phyloP scores from a whole-genome alignment of 2,888 invertebrate species.

The Kuschelorhynchus macadamiae region DNA sequence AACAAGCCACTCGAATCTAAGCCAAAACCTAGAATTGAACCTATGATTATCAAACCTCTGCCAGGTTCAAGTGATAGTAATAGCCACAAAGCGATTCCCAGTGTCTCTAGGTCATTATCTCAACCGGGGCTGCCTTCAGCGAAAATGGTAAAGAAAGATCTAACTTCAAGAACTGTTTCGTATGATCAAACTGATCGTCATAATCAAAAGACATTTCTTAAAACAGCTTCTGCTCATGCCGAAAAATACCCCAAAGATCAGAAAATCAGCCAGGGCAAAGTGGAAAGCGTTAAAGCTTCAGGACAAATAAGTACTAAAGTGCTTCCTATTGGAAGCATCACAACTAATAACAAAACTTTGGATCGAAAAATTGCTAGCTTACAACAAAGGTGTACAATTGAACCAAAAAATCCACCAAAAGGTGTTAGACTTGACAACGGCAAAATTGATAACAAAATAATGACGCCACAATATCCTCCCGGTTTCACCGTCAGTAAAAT shows the following conservation, averaged over 20 bases:
- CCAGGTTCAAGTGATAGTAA: not conserved
- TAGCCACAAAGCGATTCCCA: not conserved
- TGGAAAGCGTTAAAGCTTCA: slow-evolving; percentile 37
- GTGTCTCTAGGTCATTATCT: slow-evolving; percentile 8
- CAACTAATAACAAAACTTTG: slow-evolving; percentile 52
- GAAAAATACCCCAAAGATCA: slow-evolving; percentile 39
- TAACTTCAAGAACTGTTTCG: slow-evolving; percentile 56
- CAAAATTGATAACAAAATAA: slow-evolving; percentile 52
- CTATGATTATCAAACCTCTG: slow-evolving; percentile 26
- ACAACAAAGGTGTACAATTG: slow-evolving; percentile 63
- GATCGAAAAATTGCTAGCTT: slow-evolving; percentile 62
- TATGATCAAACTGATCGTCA: slow-evolving; percentile 57
- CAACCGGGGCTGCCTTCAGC: slow-evolving; percentile 11
- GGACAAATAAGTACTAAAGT: slow-evolving; percentile 32
- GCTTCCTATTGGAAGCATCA: slow-evolving; percentile 52
- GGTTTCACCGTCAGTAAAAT: slow-evolving; percentile 69
- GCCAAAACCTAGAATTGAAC: slow-evolving; percentile 28
- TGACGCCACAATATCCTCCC: slow-evolving; percentile 57
- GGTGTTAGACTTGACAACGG: slow-evolving; percentile 31
- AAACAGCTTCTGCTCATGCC: slow-evolving; percentile 44
- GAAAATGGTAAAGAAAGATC: slow-evolving; percentile 50
- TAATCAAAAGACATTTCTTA: slow-evolving; percentile 63
- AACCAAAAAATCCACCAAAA: slow-evolving; percentile 55
- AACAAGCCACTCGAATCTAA: slow-evolving; percentile 38
- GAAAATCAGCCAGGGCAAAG: slow-evolving; percentile 38